Conservation (phyloP, 2,797 vertebrate species). For the Sciurus vulgaris region DNA sequence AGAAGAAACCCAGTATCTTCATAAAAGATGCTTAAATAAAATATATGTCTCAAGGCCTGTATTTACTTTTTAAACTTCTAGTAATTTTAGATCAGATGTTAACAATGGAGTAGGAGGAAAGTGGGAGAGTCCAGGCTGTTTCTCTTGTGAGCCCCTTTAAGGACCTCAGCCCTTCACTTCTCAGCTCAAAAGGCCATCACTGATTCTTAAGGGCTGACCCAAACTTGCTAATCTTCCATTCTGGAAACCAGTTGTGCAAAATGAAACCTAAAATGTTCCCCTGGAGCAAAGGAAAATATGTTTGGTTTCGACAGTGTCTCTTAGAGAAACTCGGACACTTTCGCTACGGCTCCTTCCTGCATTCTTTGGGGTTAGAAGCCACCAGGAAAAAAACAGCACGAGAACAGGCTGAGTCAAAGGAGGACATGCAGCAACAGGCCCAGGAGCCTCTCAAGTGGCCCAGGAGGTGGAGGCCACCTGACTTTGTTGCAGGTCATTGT, state of each 20-base stretch:
- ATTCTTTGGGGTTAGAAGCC: constrained; percentile 16
- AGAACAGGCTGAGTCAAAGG: not conserved
- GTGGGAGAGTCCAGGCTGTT: not conserved
- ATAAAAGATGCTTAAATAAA: not conserved
- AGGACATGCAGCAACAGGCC: not conserved
- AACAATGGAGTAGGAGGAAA: not conserved
- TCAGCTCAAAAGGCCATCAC: not conserved
- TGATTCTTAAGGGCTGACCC: not conserved
- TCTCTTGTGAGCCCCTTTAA: not conserved
- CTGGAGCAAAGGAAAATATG: not conserved
- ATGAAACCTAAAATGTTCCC: not conserved
- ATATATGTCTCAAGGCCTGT: not conserved
- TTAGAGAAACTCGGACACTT: not conserved
- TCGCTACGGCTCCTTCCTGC: not conserved
- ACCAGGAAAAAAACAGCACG: not conserved
- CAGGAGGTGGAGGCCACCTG: not conserved
- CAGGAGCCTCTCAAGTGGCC: not conserved
- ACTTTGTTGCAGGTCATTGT: not conserved
- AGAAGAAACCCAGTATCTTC: not conserved
- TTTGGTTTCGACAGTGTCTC: constrained; percentile 17
- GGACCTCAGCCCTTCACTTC: not conserved
- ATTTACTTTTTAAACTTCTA: constrained; percentile 8
- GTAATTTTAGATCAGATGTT: not conserved
- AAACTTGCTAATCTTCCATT: not conserved
- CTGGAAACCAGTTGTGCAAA: constrained; percentile 8